phyloP scores from a whole-genome alignment of 2,113 vertebrate species.

The Nyctibius bracteatus region DNA sequence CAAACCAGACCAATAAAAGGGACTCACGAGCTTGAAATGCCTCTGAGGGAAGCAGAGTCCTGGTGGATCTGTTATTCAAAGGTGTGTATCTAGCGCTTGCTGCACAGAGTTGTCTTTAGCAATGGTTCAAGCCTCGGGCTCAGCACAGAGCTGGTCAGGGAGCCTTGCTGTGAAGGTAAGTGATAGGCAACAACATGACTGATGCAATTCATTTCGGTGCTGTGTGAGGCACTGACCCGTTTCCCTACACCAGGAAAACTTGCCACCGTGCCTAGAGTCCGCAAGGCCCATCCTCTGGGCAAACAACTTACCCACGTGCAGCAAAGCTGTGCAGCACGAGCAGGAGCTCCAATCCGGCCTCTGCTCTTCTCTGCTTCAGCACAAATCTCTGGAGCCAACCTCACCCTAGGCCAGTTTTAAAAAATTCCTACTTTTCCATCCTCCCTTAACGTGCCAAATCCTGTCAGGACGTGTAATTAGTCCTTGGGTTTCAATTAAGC shows the following conservation, averaged over 20 bases:
- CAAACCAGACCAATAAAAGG: background rate
- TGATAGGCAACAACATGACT: background rate
- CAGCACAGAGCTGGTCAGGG: background rate
- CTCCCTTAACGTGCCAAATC: background rate
- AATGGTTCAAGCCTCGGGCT: background rate
- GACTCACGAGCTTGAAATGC: background rate
- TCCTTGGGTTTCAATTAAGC: background rate
- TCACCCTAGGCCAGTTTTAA: background rate
- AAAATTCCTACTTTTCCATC: background rate
- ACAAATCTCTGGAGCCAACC: background rate
- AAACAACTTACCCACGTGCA: background rate
- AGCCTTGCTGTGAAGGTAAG: background rate
- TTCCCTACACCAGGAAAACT: background rate
- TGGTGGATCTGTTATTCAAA: background rate
- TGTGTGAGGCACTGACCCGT: background rate
- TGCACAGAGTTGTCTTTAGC: background rate
- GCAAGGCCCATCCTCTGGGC: background rate
- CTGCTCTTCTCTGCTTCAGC: background rate
- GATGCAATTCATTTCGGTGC: background rate
- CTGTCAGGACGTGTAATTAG: background rate
- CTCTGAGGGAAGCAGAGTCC: background rate
- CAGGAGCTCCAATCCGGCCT: background rate
- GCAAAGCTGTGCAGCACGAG: background rate
- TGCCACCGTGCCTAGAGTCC: background rate
- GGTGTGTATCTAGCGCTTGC: accelerated